These are phyloP conservation scores for Gallinago media DNA, from an alignment of 2,113 vertebrate genomes.

Conservation along the genomic window DNA sequence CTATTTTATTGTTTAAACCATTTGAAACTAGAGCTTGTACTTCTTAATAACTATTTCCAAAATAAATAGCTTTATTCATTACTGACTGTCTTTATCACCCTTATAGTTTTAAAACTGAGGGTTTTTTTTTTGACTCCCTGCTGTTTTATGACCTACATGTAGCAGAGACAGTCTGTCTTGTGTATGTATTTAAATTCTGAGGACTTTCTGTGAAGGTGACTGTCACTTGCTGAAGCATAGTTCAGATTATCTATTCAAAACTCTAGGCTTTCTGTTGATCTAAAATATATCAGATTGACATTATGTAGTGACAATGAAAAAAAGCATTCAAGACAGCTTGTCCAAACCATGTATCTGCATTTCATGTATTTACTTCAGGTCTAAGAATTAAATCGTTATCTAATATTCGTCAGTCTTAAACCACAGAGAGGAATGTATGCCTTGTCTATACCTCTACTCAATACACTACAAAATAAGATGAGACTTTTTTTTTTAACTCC, in stretches of 20 bases:
- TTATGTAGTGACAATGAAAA: neutral
- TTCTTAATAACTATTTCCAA: neutral
- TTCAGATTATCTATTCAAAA: neutral
- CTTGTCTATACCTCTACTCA: neutral
- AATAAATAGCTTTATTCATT: neutral
- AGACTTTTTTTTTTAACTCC: neutral
- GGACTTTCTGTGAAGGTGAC: neutral
- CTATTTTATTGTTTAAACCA: neutral
- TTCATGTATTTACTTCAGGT: neutral
- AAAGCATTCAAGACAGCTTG: neutral
- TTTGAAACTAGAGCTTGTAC: too few relatives aligned
- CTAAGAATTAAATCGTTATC: neutral
- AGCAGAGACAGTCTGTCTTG: neutral
- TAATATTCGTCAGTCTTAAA: neutral
- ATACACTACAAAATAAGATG: neutral
- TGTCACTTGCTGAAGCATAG: neutral
- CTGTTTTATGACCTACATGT: neutral
- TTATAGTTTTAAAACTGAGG: neutral
- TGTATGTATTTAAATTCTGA: neutral
- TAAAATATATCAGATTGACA: neutral
- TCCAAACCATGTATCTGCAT: neutral
- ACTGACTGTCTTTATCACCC: neutral
- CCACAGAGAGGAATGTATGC: neutral
- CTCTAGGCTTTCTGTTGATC: neutral
- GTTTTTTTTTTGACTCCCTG: neutral